Base-by-base conservation (phyloP, 2,797 vertebrate species). In the Anabas testudineus region DNA sequence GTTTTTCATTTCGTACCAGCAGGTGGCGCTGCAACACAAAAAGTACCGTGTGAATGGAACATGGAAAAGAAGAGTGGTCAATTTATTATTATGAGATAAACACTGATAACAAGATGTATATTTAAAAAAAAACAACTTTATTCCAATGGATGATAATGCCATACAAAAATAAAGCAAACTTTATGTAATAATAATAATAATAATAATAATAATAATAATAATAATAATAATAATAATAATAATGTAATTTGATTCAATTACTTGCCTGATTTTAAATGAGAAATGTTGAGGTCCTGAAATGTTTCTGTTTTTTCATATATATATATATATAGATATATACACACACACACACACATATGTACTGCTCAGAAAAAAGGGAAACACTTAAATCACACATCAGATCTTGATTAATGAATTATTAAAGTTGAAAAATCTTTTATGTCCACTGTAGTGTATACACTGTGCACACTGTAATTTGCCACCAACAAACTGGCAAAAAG, bases 111-210 rank as follows among this genome's bases (percentile, higher is more conserved):
- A 57, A 67, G 22, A 53, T 26, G n/a, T 71, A 65, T 70, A 83
- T 82, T 68, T 41, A 49, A 74, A 62, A 71, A 85, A 79, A 77
- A 32, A n/a, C n/a, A 90, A 81, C 78, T 96, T 96, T 96, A 96
- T 96, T 96, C 91, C 93, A 90, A 91, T 87, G 76, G 78, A 94
- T 93, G 90, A 93, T 89, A 89, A 94, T 88, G 85, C 49, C 75
- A 89, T 96, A 96, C 93, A 96, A 96, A 96, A 96, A 96, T 96
- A 96, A 94, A 95, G 91, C 78, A 87, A 80, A 83, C 36, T 87
- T 92, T 83, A 76, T 82, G 80, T 84, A 76, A 85, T 84, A 81
- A 85, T 62, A 72, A 80, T 70, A 78, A 81, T 83, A 81, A 91
- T 76, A 82, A 80, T 84, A 76, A 85, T 84, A 81, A 85, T 62